These are phyloP conservation scores for Cossypha polioptera DNA, from an alignment of 2,797 vertebrate species.

Conservation along the genomic window DNA sequence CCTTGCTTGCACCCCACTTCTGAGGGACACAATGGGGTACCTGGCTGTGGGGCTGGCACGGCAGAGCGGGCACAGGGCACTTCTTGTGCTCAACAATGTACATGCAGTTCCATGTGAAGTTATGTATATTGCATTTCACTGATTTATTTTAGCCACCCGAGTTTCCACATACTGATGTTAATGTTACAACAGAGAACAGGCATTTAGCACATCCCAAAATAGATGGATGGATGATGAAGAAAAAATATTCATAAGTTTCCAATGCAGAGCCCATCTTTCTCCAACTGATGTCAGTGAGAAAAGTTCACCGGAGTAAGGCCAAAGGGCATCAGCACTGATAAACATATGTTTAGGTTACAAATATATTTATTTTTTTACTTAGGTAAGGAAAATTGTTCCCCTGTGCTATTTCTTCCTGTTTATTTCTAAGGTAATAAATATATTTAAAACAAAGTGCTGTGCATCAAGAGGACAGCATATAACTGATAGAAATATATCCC, in stretches of 20 bases:
- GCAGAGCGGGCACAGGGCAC: not conserved
- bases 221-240: conserved; percentile 49
- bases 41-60: not conserved
- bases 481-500: not conserved
- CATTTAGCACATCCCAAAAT: conserved; percentile 72
- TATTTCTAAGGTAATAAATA: not conserved
- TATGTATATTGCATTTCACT: conserved; percentile 66
- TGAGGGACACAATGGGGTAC: not conserved
- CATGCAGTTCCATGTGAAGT: conserved; percentile 51
- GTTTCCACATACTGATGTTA: conserved; percentile 68
- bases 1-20: not conserved
- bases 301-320: not conserved
- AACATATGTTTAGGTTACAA: not conserved
- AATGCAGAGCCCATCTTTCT: conserved; percentile 11
- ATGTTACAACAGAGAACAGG: conserved; percentile 70
- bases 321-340: not conserved
- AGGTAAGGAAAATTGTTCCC: not conserved
- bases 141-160: conserved; percentile 70
- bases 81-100: conserved; percentile 41
- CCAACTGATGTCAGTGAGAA: not conserved
- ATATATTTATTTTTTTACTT: not conserved
- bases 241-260: conserved; percentile 47
- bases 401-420: not conserved
- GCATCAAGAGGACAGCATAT: not conserved
- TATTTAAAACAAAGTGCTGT: not conserved